A percentile compares a stretch with the other conserved stretches of the same genome.
These are phyloP conservation scores for Sminthopsis crassicaudata DNA, from an alignment of 2,113 vertebrate species.

Conservation along the genomic window DNA sequence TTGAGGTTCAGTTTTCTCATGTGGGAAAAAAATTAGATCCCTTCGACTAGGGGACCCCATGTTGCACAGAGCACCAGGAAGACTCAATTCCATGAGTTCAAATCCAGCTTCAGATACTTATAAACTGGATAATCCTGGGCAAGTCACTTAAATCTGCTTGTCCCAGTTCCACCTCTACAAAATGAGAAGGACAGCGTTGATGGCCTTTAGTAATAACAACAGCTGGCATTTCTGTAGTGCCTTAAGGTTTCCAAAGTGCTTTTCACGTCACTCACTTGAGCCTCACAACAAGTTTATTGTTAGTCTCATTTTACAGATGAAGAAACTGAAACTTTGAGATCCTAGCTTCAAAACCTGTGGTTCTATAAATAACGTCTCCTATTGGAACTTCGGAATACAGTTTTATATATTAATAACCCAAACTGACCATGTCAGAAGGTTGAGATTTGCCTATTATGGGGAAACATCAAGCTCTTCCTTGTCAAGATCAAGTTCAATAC, in stretches of 20 bases:
- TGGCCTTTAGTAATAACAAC: neutral
- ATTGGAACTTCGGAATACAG: neutral
- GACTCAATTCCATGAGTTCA: neutral
- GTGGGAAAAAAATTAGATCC: constrained; percentile 23
- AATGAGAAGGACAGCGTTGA: neutral
- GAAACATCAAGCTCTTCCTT: neutral
- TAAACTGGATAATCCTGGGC: neutral
- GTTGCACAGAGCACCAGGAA: neutral
- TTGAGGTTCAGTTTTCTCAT: neutral
- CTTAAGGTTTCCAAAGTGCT: neutral
- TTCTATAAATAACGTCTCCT: neutral
- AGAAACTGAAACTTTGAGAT: neutral
- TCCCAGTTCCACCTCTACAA: neutral
- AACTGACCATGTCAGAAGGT: neutral
- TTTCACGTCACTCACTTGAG: neutral
- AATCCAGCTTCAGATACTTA: neutral
- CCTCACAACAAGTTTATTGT: neutral
- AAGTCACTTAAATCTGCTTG: neutral
- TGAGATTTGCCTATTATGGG: neutral
- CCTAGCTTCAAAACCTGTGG: neutral
- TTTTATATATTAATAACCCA: constrained; percentile 2
- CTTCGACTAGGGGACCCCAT: neutral
- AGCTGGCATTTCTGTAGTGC: neutral
- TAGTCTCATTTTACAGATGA: neutral
- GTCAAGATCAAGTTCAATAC: neutral